Conservation (phyloP, 92 coral and sea anemone genomes). For the Parazoanthus atlanticus region DNA sequence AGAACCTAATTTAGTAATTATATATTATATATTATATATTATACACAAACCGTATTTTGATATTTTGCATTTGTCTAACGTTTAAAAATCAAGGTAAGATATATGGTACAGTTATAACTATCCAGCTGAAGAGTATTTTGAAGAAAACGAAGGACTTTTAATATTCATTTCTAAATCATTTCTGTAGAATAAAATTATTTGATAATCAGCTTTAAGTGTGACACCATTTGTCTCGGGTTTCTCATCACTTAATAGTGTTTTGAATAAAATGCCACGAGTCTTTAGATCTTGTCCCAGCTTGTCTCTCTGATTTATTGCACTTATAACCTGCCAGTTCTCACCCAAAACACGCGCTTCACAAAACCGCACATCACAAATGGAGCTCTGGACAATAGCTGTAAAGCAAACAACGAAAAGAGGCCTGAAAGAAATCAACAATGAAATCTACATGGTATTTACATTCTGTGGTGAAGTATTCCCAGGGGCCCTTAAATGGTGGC, state of each 20-base stretch:
- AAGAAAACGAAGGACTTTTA: background rate
- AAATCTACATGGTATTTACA: constrained; percentile 48
- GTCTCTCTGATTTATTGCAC: too few species aligned
- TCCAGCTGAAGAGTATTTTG: background rate
- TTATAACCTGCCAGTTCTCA: constrained; percentile 10
- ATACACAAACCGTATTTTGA: too few species aligned
- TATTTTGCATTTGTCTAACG: too few species aligned
- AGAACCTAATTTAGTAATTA: too few species aligned
- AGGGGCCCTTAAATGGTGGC: constrained; percentile 9
- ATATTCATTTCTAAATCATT: background rate
- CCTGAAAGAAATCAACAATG: constrained; percentile 25
- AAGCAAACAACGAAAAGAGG: background rate
- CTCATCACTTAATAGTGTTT: background rate
- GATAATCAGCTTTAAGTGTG: background rate
- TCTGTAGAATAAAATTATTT: too few species aligned
- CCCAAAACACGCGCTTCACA: constrained; percentile 26
- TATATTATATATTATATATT: too few species aligned
- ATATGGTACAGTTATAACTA: too few species aligned
- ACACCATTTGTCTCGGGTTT: background rate
- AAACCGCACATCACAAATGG: constrained; percentile 30
- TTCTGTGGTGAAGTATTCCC: constrained; percentile 14
- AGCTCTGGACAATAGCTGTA: background rate
- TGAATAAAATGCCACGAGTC: constrained; percentile 7
- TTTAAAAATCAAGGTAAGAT: too few species aligned
- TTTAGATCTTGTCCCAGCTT: background rate